Conservation (phyloP, 2,797 vertebrate species). For the Poeciliopsis infans region DNA sequence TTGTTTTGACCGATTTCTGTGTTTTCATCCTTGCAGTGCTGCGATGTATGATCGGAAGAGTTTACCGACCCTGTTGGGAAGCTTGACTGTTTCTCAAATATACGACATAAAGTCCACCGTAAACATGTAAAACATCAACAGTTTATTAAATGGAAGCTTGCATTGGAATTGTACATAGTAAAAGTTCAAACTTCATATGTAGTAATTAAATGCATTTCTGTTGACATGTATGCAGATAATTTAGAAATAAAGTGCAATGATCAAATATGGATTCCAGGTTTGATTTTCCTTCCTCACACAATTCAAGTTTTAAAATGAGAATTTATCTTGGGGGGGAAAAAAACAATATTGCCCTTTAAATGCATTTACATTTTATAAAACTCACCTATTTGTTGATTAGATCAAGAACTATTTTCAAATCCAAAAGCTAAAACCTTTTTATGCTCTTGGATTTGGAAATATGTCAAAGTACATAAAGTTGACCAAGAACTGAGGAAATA, state of each 20-base stretch:
- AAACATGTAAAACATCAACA: constrained; percentile 43
- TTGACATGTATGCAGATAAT: background rate
- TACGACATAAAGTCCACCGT: constrained; percentile 18
- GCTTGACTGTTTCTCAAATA: constrained; percentile 53
- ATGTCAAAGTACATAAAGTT: background rate
- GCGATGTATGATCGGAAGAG: constrained; percentile 95
- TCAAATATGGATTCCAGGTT: constrained; percentile 13
- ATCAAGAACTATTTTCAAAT: background rate
- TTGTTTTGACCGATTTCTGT: constrained; percentile 13
- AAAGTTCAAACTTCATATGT: constrained; percentile 7
- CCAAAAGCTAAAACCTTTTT: background rate
- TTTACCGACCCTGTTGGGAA: constrained; percentile 95
- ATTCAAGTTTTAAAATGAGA: background rate
- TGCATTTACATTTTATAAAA: background rate
- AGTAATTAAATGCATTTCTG: constrained; percentile 29
- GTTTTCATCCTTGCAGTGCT: constrained; percentile 80
- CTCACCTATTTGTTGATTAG: background rate
- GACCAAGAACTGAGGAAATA: background rate
- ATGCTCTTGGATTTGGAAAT: background rate
- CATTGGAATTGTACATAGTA: constrained; percentile 19
- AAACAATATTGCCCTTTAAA: background rate
- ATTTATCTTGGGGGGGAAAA: background rate
- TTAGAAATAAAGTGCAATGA: constrained; percentile 16
- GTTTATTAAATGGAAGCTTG: constrained; percentile 72
- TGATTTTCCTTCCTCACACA: background rate